Conservation (phyloP, 2,888 invertebrate species). For the Digitonthophagus gazella region DNA sequence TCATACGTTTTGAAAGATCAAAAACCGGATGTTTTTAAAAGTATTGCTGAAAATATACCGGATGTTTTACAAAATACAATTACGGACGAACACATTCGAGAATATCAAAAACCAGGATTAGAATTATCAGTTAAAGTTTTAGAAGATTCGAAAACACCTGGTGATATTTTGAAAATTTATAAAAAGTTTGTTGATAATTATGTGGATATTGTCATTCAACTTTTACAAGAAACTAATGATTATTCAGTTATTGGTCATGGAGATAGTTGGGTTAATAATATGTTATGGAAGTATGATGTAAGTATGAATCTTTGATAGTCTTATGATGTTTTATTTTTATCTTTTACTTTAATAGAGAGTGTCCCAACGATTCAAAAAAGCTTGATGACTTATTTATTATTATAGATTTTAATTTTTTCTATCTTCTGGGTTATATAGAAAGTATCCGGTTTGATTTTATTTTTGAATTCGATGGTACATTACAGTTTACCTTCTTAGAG, state of each 20-base stretch:
- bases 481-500: too few relatives aligned
- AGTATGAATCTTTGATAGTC: too few relatives aligned
- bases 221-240: neutral
- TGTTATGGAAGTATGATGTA: conserved; percentile 37
- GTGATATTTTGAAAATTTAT: conserved; percentile 8
- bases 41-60: conserved; percentile 18
- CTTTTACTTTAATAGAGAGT: too few relatives aligned
- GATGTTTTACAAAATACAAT: neutral
- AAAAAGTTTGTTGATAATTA: conserved; percentile 18
- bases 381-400: too few relatives aligned
- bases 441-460: too few relatives aligned
- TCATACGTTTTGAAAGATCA: conserved; percentile 38
- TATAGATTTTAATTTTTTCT: too few relatives aligned
- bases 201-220: conserved; percentile 1
- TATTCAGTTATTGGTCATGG: conserved; percentile 38
- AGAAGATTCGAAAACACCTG: conserved; percentile 6
- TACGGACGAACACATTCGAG: neutral
- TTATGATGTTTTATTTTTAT: too few relatives aligned
- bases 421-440: too few relatives aligned
- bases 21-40: conserved; percentile 33
- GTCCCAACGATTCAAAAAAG: too few relatives aligned
- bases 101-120: neutral
- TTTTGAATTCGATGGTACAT: too few relatives aligned
- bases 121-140: neutral
- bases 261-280: conserved; percentile 38